These are phyloP conservation scores for Clupea harengus DNA, from an alignment of 2,113 vertebrate genomes.

Conservation along the genomic window DNA sequence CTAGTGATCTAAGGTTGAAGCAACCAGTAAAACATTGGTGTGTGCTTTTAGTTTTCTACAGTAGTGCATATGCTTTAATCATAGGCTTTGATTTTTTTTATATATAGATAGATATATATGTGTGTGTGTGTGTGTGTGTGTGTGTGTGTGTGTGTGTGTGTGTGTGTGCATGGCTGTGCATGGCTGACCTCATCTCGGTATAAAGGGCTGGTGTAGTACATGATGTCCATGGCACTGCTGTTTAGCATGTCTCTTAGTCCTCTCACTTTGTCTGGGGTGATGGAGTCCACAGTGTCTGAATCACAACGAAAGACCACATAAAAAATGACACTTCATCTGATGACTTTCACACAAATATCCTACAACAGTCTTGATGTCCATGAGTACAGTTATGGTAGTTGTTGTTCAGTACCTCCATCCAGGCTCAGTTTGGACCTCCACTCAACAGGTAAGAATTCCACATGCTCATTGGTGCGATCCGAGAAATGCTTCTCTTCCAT, in stretches of 20 bases:
- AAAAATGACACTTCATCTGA: no score
- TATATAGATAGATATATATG: background rate
- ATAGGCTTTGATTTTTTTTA: background rate
- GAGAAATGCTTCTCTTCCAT: constrained; percentile 94
- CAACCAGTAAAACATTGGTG: background rate
- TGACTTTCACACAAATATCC: no score
- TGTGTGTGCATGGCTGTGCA: background rate
- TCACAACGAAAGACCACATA: constrained; percentile 16
- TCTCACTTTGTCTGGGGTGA: constrained; percentile 94
- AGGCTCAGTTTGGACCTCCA: constrained; percentile 94
- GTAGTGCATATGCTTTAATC: no score
- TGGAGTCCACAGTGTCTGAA: constrained; percentile 93
- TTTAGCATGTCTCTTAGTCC: constrained; percentile 94
- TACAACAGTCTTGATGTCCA: no score
- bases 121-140: background rate
- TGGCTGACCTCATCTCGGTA: constrained; percentile 90
- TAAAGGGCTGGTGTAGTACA: constrained; percentile 97
- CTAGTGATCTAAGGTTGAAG: constrained; percentile 79
- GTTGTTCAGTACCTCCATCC: constrained; percentile 81
- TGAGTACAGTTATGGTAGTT: background rate
- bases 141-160: background rate
- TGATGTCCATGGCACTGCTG: constrained; percentile 98
- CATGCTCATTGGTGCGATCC: constrained; percentile 81
- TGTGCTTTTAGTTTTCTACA: background rate
- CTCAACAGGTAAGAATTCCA: constrained; percentile 95